These are phyloP conservation scores for Octonoba sinensis DNA, from an alignment of 2,888 invertebrate genomes.

Conservation along the genomic window DNA sequence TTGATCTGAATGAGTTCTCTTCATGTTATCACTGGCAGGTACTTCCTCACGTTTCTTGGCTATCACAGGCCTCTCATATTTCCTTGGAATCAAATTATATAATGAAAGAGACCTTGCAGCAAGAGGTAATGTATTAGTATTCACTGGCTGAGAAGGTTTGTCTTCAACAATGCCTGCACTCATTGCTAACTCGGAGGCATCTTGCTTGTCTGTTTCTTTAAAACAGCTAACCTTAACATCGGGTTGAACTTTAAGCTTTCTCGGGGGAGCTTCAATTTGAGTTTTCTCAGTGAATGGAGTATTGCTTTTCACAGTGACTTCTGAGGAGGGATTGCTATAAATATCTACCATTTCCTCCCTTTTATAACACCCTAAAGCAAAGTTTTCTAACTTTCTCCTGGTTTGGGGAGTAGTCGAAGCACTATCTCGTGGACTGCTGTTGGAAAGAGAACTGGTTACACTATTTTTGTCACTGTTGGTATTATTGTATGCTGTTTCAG, in stretches of 20 bases:
- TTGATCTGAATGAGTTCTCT: slow-evolving; percentile 59
- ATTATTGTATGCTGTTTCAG: slow-evolving; percentile 8
- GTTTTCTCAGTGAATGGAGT: not conserved
- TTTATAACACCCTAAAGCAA: slow-evolving; percentile 53
- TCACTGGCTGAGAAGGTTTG: slow-evolving; percentile 39
- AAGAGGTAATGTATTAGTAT: slow-evolving; percentile 49
- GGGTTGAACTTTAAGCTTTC: slow-evolving; percentile 29
- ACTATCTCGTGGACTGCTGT: slow-evolving; percentile 33
- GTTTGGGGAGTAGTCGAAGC: slow-evolving; percentile 32
- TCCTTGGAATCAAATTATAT: slow-evolving; percentile 50
- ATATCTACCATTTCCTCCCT: slow-evolving; percentile 44
- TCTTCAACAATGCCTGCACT: slow-evolving; percentile 31
- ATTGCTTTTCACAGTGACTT: slow-evolving; percentile 3
- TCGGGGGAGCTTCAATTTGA: slow-evolving; percentile 29
- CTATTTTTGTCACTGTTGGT: slow-evolving; percentile 32
- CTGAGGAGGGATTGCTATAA: slow-evolving; percentile 18
- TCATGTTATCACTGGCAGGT: slow-evolving; percentile 18
- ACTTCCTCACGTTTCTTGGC: slow-evolving; percentile 14
- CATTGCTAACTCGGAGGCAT: not conserved
- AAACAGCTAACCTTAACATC: slow-evolving; percentile 49
- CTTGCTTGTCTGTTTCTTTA: slow-evolving; percentile 32
- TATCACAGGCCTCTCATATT: slow-evolving; percentile 2
- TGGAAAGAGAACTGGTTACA: slow-evolving; percentile 32
- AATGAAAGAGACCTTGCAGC: slow-evolving; percentile 53
- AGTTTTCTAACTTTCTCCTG: slow-evolving; percentile 50